phyloP scores from a whole-genome alignment of 2,113 vertebrate species.

The Ictalurus furcatus region DNA sequence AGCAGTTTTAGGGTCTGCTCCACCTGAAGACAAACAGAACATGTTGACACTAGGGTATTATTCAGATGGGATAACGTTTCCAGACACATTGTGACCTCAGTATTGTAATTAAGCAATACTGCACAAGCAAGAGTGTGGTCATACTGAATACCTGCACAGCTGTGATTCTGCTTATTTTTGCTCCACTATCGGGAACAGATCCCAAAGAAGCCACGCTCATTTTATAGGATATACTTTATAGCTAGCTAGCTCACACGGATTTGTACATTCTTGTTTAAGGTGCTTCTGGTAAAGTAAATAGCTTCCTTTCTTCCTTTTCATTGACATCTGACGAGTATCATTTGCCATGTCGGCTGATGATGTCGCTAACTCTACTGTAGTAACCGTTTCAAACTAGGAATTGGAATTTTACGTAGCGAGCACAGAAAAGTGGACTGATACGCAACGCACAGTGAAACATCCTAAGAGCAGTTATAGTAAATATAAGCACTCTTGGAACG shows the following conservation, averaged over 20 bases:
- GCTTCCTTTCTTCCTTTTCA: not conserved
- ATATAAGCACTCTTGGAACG: not conserved
- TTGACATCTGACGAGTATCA: not conserved
- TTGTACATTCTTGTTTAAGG: not conserved
- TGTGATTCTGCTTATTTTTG: not conserved
- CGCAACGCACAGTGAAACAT: not conserved
- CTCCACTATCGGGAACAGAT: not conserved
- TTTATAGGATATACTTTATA: not conserved
- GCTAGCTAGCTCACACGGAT: not conserved
- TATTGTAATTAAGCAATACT: not conserved
- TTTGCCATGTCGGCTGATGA: not conserved
- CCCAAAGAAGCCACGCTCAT: not conserved
- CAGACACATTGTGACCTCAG: not conserved
- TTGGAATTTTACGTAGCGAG: too few species aligned
- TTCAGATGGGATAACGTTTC: not conserved
- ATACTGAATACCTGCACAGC: not conserved
- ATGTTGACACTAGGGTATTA: not conserved
- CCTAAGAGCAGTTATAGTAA: not conserved
- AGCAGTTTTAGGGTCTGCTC: constrained; percentile 70
- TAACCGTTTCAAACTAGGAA: not conserved
- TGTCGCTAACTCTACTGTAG: not conserved
- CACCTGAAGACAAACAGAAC: constrained; percentile 70
- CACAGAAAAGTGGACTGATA: not conserved
- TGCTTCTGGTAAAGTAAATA: not conserved
- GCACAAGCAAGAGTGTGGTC: not conserved